Evolutionary conservation across 2,888 invertebrate species (phyloP).

Genomic region (Diaprepes abbreviatus): DNA sequence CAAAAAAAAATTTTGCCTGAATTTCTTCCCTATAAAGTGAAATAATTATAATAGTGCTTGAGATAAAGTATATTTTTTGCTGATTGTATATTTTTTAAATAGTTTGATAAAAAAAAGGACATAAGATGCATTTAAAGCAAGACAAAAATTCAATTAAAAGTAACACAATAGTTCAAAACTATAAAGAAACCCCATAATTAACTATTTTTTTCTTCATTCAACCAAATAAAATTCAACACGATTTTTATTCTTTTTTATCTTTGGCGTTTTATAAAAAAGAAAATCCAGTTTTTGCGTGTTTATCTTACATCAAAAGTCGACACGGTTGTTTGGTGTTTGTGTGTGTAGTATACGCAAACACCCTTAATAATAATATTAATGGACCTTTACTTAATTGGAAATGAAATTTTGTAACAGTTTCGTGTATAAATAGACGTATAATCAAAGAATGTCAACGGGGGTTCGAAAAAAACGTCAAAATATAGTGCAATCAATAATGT

Average conservation of each 20-base stretch:
- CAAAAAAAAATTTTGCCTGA: too few species aligned
- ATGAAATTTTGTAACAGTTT: constrained; percentile 1
- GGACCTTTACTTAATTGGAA: constrained; percentile 23
- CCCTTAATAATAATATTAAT: constrained; percentile 33
- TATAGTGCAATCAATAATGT: too few species aligned
- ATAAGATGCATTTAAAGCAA: too few species aligned
- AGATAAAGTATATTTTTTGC: too few species aligned
- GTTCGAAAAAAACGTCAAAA: too few species aligned
- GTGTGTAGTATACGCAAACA: constrained; percentile 22
- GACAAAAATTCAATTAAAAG: too few species aligned
- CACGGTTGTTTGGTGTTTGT: constrained; percentile 30
- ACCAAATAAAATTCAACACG: background rate
- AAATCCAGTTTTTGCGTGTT: constrained; percentile 23
- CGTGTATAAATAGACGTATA: background rate
- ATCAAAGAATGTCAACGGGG: background rate
- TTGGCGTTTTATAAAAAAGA: constrained; percentile 3
- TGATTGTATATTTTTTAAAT: too few species aligned
- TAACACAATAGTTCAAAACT: too few species aligned
- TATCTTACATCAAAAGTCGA: constrained; percentile 30
- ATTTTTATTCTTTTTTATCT: background rate
- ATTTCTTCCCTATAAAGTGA: too few species aligned
- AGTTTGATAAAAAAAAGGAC: too few species aligned
- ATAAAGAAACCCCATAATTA: too few species aligned
- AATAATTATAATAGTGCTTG: too few species aligned
- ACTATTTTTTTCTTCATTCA: background rate